Conservation (phyloP, 2,113 vertebrate species). For the Rostratula benghalensis region DNA sequence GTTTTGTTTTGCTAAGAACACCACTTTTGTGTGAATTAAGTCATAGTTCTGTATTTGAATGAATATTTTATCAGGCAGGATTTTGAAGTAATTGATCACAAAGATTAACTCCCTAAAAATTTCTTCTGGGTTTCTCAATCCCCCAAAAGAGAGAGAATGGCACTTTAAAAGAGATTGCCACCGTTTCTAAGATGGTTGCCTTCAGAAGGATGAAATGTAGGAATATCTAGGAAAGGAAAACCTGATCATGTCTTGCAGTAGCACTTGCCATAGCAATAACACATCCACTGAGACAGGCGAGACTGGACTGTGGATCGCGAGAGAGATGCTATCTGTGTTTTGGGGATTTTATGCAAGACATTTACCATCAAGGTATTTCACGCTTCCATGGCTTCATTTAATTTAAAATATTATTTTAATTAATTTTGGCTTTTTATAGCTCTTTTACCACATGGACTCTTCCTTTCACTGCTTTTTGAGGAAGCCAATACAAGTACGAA, state of each 20-base stretch:
- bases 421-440: not conserved
- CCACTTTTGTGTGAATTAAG: not conserved
- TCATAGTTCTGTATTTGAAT: not conserved
- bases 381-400: not conserved
- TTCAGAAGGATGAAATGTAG: not conserved
- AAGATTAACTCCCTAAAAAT: not conserved
- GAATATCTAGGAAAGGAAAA: not conserved
- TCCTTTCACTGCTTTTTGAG: not conserved
- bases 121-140: not conserved
- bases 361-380: not conserved
- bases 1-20: not conserved
- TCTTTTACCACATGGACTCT: not conserved
- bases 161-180: not conserved
- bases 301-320: accelerated
- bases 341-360: not conserved
- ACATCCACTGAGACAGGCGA: not conserved
- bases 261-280: not conserved
- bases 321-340: not conserved
- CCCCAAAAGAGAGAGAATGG: not conserved
- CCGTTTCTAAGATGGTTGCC: not conserved
- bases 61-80: not conserved
- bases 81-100: not conserved
- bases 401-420: not conserved
- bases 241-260: not conserved
- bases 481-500: not conserved